Evolutionary conservation across 1,140 invertebrate genomes (phyloP).

Genomic region (Batillaria attramentaria): DNA sequence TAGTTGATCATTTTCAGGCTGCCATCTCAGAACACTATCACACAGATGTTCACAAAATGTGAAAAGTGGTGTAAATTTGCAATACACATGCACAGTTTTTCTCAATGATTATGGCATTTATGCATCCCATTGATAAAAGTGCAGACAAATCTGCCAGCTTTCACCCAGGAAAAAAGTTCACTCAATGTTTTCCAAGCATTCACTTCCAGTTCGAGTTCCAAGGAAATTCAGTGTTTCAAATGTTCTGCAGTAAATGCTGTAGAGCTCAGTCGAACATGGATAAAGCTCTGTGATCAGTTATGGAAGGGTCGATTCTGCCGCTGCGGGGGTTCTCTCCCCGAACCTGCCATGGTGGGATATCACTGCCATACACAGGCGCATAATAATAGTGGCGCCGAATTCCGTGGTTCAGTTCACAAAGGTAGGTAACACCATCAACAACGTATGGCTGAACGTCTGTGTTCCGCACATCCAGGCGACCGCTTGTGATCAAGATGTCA

Average conservation of each 20-base stretch:
- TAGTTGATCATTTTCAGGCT: too few relatives aligned
- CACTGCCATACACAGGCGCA: slow-evolving; percentile 67
- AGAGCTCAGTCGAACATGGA: slow-evolving; percentile 12
- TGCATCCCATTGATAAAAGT: too few relatives aligned
- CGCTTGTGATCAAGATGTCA: slow-evolving; percentile 63
- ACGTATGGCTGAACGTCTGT: slow-evolving; percentile 69
- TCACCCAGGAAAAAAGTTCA: not conserved
- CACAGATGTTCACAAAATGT: too few relatives aligned
- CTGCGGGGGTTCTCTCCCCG: slow-evolving; percentile 55
- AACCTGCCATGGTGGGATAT: slow-evolving; percentile 64
- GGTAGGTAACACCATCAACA: slow-evolving; percentile 67
- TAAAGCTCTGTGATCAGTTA: not conserved
- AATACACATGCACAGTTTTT: too few relatives aligned
- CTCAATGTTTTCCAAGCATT: not conserved
- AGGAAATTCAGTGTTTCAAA: not conserved
- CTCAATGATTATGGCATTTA: too few relatives aligned
- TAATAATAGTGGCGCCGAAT: slow-evolving; percentile 68
- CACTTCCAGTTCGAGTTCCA: not conserved
- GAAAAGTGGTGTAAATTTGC: too few relatives aligned
- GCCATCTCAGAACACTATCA: too few relatives aligned
- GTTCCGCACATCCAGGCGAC: slow-evolving; percentile 57
- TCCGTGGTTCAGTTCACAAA: slow-evolving; percentile 60
- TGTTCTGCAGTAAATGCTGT: not conserved
- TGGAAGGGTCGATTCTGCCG: too few relatives aligned
- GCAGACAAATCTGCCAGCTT: too few relatives aligned